Base-by-base conservation (phyloP, 2,797 vertebrate species). In the Dipus sagitta region DNA sequence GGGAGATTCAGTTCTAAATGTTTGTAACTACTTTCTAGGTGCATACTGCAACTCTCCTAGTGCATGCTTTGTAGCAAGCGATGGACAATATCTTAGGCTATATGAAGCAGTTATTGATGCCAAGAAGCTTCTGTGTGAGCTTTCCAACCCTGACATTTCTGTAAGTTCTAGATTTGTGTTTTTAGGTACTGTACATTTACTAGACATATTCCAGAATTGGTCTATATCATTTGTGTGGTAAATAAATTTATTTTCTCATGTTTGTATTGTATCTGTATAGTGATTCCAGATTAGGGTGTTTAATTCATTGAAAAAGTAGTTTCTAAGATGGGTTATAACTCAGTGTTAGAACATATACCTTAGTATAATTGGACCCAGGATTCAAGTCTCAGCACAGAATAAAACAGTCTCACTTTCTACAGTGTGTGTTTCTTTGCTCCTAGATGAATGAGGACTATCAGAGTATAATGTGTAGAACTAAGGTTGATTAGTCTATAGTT, bases 101-200 rank as follows among this genome's bases (percentile, higher is more conserved):
- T 99, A 99, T 97, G 99, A 99, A 98, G 99, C 99, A 90, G 99
- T 99, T 94, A 99, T 99, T 96, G 99, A 99, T 98, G 99, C 99
- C 42, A 99, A 99, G 98, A 99, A 99, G 94, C 99, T 99, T 88
- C 94, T 99, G 68, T 99, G 98, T 98, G 99, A 99, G 95, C 98
- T 99, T 64, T 99, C 99, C 79, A 99, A 99, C 97, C 99, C 99
- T 74, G 99, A 99, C 96, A 99, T 99, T 98, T 99, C 99, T 91
- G 99, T 99, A 98, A 99, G 99, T 99, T 95, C 90, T 95, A 52
- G 28, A 58, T 94, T 92, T 88, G 58, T 70, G 17, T n/a, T 83
- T 86, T 93, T n/a, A 94, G 21, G 54, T 32, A 78, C 60, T 86
- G 38, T 94, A 9, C 90, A 92, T 21, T 96, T 90, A 32, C 15